phyloP scores from a whole-genome alignment of 2,113 vertebrate species.

The Isichthys henryi region DNA sequence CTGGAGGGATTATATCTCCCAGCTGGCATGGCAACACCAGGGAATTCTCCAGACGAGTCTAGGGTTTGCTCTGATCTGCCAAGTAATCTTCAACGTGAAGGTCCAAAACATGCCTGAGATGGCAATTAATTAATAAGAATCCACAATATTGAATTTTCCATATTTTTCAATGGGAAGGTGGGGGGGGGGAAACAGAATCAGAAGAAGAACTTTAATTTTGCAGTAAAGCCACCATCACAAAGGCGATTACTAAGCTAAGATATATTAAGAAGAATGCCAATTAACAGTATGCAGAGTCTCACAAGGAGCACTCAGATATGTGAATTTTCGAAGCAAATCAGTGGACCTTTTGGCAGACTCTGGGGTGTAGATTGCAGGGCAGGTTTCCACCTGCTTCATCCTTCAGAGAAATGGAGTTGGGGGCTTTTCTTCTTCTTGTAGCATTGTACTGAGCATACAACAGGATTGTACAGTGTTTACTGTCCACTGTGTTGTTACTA shows the following conservation, averaged over 20 bases:
- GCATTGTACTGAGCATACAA: background rate
- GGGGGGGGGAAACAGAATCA: background rate
- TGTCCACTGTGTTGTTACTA: background rate
- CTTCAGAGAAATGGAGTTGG: background rate
- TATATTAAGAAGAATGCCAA: background rate
- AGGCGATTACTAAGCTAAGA: background rate
- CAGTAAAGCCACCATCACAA: background rate
- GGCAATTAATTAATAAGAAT: background rate
- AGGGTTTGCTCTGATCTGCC: background rate
- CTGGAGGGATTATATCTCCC: background rate
- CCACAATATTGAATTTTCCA: background rate
- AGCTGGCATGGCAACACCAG: background rate
- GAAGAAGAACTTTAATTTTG: background rate
- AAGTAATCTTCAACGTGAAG: background rate
- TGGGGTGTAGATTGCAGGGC: background rate
- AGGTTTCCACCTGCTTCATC: background rate
- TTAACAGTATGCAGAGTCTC: background rate
- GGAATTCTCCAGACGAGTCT: background rate
- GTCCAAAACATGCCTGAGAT: background rate
- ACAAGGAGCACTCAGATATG: background rate
- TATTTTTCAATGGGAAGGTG: background rate
- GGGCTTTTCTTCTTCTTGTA: background rate
- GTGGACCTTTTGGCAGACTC: background rate
- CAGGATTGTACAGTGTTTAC: background rate
- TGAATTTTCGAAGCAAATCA: background rate